phyloP scores from a whole-genome alignment of 2,888 invertebrate species.

The Aethes cnicana region DNA sequence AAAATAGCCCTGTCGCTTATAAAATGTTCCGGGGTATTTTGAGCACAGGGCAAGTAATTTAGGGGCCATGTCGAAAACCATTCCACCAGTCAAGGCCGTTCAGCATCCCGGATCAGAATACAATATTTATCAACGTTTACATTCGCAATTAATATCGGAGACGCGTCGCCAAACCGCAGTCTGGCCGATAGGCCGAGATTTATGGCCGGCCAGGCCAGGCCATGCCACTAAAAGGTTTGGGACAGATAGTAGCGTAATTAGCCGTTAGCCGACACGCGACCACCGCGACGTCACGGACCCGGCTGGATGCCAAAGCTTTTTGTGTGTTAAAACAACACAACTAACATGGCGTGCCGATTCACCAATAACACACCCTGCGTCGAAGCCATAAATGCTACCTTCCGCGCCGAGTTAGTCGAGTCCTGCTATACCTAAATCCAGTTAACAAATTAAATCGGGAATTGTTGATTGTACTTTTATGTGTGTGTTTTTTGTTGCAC shows the following conservation, averaged over 20 bases:
- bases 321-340: too few relatives aligned
- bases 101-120: slow-evolving; percentile 6
- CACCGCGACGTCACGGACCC: slow-evolving; percentile 50
- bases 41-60: too few relatives aligned
- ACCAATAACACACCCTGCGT: too few relatives aligned
- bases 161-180: slow-evolving; percentile 41
- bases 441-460: slow-evolving; percentile 29
- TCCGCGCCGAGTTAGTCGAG: too few relatives aligned
- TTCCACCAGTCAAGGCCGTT: slow-evolving; percentile 7
- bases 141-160: slow-evolving; percentile 64
- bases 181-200: slow-evolving; percentile 66
- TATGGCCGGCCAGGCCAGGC: slow-evolving; percentile 68
- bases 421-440: slow-evolving; percentile 11
- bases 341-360: too few relatives aligned
- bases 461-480: slow-evolving; percentile 17
- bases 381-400: too few relatives aligned
- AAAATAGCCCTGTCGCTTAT: too few relatives aligned
- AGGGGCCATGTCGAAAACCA: too few relatives aligned
- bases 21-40: too few relatives aligned
- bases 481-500: neutral
- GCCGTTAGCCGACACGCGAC: slow-evolving; percentile 75
- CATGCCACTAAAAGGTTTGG: slow-evolving; percentile 76
- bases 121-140: slow-evolving; percentile 47
- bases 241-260: slow-evolving; percentile 75
- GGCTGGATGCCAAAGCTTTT: slow-evolving; percentile 19